Percentiles rank a stretch among this genome's conserved stretches.
These are phyloP conservation scores for Gasteruption jaculator DNA, from an alignment of 2,888 invertebrate species.

Conservation along the genomic window DNA sequence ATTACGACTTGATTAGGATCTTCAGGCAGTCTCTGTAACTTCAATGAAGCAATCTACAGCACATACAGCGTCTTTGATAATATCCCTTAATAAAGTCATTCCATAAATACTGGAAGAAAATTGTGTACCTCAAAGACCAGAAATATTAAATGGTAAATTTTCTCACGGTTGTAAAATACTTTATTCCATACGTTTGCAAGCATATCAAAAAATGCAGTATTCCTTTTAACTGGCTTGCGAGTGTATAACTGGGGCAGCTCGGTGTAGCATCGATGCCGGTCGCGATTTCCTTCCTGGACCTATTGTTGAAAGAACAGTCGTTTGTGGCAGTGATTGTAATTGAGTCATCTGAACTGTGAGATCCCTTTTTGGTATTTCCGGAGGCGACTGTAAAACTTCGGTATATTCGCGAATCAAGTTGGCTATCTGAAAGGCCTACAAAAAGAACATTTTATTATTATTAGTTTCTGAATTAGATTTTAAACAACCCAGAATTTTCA, in stretches of 20 bases:
- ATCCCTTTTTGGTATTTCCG: slow-evolving; percentile 45
- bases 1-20: not conserved
- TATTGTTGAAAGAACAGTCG: slow-evolving; percentile 25
- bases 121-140: slow-evolving; percentile 37
- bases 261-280: slow-evolving; percentile 55
- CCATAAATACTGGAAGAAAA: slow-evolving; percentile 47
- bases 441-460: slow-evolving; percentile 22
- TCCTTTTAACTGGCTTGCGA: slow-evolving; percentile 57
- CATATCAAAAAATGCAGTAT: not conserved
- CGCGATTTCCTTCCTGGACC: slow-evolving; percentile 49
- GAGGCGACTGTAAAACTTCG: slow-evolving; percentile 59
- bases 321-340: slow-evolving; percentile 25
- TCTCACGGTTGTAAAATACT: slow-evolving; percentile 8
- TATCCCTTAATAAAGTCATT: slow-evolving; percentile 17
- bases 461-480: too few species aligned
- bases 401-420: slow-evolving; percentile 87
- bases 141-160: too few species aligned
- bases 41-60: too few species aligned
- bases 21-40: not conserved
- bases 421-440: slow-evolving; percentile 87
- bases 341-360: slow-evolving; percentile 41
- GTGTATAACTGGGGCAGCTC: slow-evolving; percentile 58
- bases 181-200: not conserved
- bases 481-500: not conserved
- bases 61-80: slow-evolving; percentile 18